Percentiles rank a stretch among this genome's conserved stretches.
phyloP scores from a whole-genome alignment of 2,113 vertebrate species.

The Oophaga pumilio region DNA sequence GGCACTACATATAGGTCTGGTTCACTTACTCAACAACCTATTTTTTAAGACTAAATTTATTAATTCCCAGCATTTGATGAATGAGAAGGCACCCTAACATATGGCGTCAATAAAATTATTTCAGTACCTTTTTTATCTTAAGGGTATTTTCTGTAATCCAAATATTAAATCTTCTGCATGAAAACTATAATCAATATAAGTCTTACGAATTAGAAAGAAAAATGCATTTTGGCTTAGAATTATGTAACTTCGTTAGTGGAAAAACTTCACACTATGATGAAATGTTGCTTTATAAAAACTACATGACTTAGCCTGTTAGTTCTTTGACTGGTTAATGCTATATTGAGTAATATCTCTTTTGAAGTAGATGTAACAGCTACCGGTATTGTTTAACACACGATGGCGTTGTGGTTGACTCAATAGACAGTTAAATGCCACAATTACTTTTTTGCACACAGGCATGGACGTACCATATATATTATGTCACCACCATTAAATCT shows the following conservation, averaged over 20 bases:
- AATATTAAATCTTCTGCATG: not conserved
- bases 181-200: not conserved
- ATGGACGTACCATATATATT: not conserved
- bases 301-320: slow-evolving; percentile 35
- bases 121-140: not conserved
- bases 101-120: not conserved
- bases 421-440: not conserved
- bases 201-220: not conserved
- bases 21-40: not conserved
- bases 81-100: not conserved
- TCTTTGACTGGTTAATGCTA: slow-evolving; percentile 14
- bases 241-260: slow-evolving; percentile 27
- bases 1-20: not conserved
- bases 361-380: not conserved
- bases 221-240: not conserved
- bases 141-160: not conserved
- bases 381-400: not conserved
- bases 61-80: not conserved
- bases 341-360: slow-evolving; percentile 31
- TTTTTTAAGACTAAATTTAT: not conserved
- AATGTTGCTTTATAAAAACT: slow-evolving; percentile 5
- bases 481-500: not conserved
- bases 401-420: not conserved
- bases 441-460: not conserved
- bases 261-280: slow-evolving; percentile 6